Base-by-base conservation (phyloP, 2,888 invertebrate genomes). In the Xanthia togata region DNA sequence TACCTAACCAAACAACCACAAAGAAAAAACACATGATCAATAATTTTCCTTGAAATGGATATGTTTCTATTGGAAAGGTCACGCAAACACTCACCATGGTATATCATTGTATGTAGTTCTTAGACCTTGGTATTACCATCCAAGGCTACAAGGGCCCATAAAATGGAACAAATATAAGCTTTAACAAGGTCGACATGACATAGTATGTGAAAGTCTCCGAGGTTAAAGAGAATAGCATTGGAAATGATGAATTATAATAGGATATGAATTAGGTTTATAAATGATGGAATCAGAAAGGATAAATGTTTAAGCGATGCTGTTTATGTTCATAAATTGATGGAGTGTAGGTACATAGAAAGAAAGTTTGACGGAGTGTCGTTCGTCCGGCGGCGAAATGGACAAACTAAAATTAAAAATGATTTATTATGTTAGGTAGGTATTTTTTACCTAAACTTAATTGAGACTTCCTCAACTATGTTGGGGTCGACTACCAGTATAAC, bases 131-230 rank as follows among this genome's bases (percentile, higher is more conserved):
- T 60, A 60, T 57, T 50, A 47, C 55, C 1, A n/a, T 12, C 6
- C 79, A 83, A 83, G 79, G 79, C 20, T 47, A 63, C 53, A 38
- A 73, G 67, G 60, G 60, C 67, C 38, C 44, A 60, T 64, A 57
- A 59, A 78, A 69, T 59, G 4, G 4, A 73, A 55, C 44, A n/a
- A n/a, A 67, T 63, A 67, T 57, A 50, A 55, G 60, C 65, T 70
- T 23, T 57, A 31, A 60, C 64, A 77, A 84, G 78, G 84, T 69
- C 53, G 26, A 44, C 4, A 38, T 35, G 31, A 35, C 12, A 50
- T 53, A 5, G n/a, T 14, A 41, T 47, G 44, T 41, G 4, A n/a
- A 31, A 20, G 76, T 35, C n/a, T 44, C 4, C 11, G 1, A 67
- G 17, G 50, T 65, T 35, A 14, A 62, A 23, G 53, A 41, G 41